Base-by-base conservation (phyloP, 2,113 vertebrate genomes). In the Gavialis gangeticus region DNA sequence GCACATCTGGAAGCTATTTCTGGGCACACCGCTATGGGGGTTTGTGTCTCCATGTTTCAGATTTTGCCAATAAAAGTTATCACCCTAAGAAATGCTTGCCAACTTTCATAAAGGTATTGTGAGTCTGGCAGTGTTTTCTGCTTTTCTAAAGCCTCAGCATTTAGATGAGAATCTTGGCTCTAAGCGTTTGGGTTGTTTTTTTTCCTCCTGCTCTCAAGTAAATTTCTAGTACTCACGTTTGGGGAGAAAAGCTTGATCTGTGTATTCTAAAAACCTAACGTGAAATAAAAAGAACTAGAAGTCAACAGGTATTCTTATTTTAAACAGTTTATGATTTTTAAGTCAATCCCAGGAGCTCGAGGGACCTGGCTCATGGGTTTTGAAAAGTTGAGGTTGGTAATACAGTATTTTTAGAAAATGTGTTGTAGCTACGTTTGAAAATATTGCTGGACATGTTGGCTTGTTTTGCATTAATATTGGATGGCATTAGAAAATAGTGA, bases 401-500 rank as follows among this genome's bases (percentile, higher is more conserved):
- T 79, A 4, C 8, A 87, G 79, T 82, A 82, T 79, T 93, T 91
- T 64, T 69, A 73, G 76, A 84, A 24, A 3, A 3, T 12, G 22
- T 2, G 25, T 88, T 67, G 12, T 19, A 75, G 67, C 87, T 91
- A 4, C 12, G 10, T 19, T 75, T 3, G 8, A 86, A 77, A 91
- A 22, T 24, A 1, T 19, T 27, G 34, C 59, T 1, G 57, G 79
- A 1, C 2, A 2, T 34, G 24, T 82, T 3, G 17, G 9, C n/a
- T n/a, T 79, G 46, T 46, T 46, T 5, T 56, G 13, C 18, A 3
- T 73, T 28, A 4, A 24, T 5, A 0, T 28, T 64, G 24, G 71
- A 19, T 7, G 17, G 2, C 28, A 0, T 2, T 0, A 1, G 25
- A 0, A 0, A 6, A 0, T 3, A 6, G 0, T 0, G 4, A 78